These are phyloP conservation scores for Crotalus tigris DNA, from an alignment of 2,113 vertebrate species.

Conservation along the genomic window DNA sequence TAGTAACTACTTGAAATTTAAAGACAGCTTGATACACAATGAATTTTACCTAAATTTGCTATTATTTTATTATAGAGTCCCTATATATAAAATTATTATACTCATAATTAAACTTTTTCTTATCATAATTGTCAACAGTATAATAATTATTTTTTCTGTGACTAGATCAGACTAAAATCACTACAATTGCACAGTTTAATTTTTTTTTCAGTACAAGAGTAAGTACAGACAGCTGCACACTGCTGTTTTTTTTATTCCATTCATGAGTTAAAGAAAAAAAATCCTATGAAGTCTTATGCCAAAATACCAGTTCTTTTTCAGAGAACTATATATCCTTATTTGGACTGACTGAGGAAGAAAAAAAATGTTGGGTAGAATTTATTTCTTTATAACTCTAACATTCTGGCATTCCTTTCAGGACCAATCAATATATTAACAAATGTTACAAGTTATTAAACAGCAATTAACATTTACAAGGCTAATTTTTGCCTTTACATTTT, in stretches of 20 bases:
- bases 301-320: neutral
- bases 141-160: constrained; percentile 10
- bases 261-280: constrained; percentile 18
- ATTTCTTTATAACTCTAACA: constrained; percentile 22
- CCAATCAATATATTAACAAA: constrained; percentile 40
- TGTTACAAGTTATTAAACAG: constrained; percentile 29
- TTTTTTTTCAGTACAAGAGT: constrained; percentile 12
- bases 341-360: neutral
- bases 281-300: constrained; percentile 11
- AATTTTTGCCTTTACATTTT: constrained; percentile 34
- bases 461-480: constrained; percentile 36
- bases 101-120: neutral
- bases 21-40: neutral
- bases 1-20: neutral
- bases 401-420: constrained; percentile 37
- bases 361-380: neutral
- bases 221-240: neutral
- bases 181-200: neutral
- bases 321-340: neutral
- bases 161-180: neutral
- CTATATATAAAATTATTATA: neutral
- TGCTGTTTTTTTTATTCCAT: constrained; percentile 28
- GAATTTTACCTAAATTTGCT: neutral
- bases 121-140: neutral
- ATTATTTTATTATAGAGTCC: neutral